These are phyloP conservation scores for Sapayoa aenigma DNA, from an alignment of 2,113 vertebrate genomes.

Conservation along the genomic window DNA sequence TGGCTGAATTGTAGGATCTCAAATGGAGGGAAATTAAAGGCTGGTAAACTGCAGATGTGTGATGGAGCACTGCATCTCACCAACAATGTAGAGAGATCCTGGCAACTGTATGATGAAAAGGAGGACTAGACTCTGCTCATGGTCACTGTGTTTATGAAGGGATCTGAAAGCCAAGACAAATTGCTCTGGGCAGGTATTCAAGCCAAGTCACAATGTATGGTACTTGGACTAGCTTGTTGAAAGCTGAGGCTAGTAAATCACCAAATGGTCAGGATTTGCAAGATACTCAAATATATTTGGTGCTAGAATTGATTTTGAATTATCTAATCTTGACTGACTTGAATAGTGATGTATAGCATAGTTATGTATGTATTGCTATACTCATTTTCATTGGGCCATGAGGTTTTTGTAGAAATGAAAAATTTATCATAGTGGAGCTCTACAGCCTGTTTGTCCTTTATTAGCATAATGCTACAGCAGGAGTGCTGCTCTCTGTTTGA, in stretches of 20 bases:
- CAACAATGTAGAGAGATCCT: neutral
- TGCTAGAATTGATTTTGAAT: neutral
- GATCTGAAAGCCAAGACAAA: neutral
- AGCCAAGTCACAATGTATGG: neutral
- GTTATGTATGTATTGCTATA: neutral
- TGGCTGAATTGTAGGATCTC: neutral
- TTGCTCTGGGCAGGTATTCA: neutral
- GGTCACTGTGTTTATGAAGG: neutral
- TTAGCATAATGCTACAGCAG: neutral
- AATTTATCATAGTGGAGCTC: neutral
- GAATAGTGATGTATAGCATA: neutral
- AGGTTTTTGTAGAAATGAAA: neutral
- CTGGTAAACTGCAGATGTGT: neutral
- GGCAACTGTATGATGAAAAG: neutral
- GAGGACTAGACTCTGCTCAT: neutral
- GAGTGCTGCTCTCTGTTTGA: too few relatives aligned
- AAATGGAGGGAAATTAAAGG: neutral
- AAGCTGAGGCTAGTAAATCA: neutral
- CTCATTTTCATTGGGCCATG: neutral
- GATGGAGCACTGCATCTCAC: neutral
- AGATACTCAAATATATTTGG: neutral
- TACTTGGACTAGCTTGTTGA: neutral
- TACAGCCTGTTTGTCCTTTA: neutral
- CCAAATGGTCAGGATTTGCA: neutral
- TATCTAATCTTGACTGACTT: neutral